A percentile compares a stretch with the other conserved stretches of the same genome.
These are phyloP conservation scores for Toxotes jaculatrix DNA, from an alignment of 2,113 vertebrate genomes.

Conservation along the genomic window DNA sequence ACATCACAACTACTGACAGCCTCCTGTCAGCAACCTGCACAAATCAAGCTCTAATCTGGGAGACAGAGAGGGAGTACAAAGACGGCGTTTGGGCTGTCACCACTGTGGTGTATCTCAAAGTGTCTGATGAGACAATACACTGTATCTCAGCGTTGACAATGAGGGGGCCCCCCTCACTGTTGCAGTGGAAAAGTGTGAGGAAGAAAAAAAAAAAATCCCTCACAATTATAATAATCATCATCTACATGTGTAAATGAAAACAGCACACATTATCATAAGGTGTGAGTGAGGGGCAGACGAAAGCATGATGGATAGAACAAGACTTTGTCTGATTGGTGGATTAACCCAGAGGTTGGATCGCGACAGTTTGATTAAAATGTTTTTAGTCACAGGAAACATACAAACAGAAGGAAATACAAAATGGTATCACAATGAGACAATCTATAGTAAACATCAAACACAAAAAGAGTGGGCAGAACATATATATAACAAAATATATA, in stretches of 20 bases:
- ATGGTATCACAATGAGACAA: neutral
- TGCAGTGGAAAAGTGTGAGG: constrained; percentile 36
- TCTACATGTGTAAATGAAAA: constrained; percentile 60
- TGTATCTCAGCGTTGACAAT: constrained; percentile 58
- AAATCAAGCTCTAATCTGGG: constrained; percentile 65
- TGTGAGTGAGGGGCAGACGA: constrained; percentile 40
- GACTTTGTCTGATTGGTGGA: constrained; percentile 27
- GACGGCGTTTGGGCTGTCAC: constrained; percentile 72
- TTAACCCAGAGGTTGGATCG: constrained; percentile 12
- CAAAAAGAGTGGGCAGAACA: neutral
- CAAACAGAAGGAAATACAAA: constrained; percentile 14
- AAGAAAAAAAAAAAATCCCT: constrained; percentile 26
- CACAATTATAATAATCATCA: constrained; percentile 50
- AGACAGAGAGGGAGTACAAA: constrained; percentile 67
- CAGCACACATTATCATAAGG: constrained; percentile 29
- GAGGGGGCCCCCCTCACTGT: constrained; percentile 39
- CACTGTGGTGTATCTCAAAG: constrained; percentile 56
- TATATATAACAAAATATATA: neutral
- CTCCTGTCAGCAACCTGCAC: constrained; percentile 72
- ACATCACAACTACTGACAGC: constrained; percentile 65
- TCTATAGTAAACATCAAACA: neutral
- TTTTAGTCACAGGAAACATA: neutral
- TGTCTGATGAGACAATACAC: constrained; percentile 62
- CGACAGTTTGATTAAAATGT: constrained; percentile 15
- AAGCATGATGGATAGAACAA: neutral